Percentiles rank a stretch among this genome's conserved stretches.
phyloP scores from a whole-genome alignment of 2,113 vertebrate genomes.

The Tursiops truncatus region DNA sequence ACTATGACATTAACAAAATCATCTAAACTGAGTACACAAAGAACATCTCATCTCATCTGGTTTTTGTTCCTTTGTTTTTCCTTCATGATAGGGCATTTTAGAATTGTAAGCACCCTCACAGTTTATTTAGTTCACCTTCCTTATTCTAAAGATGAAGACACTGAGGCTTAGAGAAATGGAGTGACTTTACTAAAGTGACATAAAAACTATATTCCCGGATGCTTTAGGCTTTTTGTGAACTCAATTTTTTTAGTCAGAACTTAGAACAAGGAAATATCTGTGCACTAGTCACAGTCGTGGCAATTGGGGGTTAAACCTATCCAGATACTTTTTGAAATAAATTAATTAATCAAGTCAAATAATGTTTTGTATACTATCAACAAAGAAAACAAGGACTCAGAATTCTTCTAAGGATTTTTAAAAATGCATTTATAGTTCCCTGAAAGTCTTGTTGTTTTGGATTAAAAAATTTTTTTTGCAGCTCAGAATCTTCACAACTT shows the following conservation, averaged over 20 bases:
- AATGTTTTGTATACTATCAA: neutral
- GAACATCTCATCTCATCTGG: neutral
- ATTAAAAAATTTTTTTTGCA: slow-evolving; percentile 27
- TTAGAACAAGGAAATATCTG: neutral
- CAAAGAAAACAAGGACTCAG: neutral
- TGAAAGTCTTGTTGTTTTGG: slow-evolving; percentile 29
- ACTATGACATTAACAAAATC: neutral
- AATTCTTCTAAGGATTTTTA: neutral
- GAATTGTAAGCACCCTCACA: neutral
- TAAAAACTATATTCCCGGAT: neutral
- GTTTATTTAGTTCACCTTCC: neutral
- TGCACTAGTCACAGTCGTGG: neutral
- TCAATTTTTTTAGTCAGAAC: neutral
- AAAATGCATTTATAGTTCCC: neutral
- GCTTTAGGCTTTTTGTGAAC: neutral
- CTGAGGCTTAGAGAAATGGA: neutral
- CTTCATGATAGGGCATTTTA: neutral
- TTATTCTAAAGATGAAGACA: neutral
- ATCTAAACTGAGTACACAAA: neutral
- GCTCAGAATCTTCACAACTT: slow-evolving; percentile 77
- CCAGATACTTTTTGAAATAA: neutral
- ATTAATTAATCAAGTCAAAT: neutral
- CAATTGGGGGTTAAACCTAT: neutral
- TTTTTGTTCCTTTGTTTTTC: neutral
- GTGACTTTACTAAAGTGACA: neutral